Conservation (phyloP, 1,140 invertebrate genomes). For the Kradibia gibbosae region DNA sequence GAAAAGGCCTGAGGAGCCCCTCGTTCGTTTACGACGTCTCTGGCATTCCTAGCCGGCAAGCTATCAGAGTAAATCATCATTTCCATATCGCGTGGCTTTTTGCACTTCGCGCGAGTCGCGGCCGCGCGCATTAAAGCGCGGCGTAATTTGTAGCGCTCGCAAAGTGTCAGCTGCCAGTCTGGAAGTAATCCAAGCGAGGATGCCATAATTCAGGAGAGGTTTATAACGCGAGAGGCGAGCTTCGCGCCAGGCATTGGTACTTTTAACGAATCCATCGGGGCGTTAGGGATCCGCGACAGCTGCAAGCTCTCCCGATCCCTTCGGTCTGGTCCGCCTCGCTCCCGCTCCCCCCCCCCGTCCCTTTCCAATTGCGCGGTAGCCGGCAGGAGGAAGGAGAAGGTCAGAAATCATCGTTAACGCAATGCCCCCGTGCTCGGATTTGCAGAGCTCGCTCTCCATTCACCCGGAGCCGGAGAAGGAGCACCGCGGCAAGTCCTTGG, state of each 20-base stretch:
- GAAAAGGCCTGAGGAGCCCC: too few species aligned
- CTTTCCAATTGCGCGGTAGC: background rate
- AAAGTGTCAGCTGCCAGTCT: background rate
- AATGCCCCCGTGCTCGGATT: conserved; percentile 16
- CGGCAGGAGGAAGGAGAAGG: background rate
- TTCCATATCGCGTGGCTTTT: too few species aligned
- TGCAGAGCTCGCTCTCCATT: conserved; percentile 71
- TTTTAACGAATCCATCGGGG: background rate
- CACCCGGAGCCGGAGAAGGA: conserved; percentile 63
- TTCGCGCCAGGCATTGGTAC: background rate
- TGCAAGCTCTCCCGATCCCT: background rate
- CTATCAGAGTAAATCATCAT: too few species aligned
- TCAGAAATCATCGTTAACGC: background rate
- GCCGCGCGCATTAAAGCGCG: background rate
- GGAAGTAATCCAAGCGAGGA: background rate
- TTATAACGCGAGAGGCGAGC: background rate
- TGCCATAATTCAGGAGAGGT: background rate
- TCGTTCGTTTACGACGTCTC: too few species aligned
- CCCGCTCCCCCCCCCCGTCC: background rate
- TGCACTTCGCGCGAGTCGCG: too few species aligned
- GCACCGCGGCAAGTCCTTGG: conserved; percentile 29
- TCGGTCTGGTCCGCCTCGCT: background rate
- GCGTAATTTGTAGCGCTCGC: background rate
- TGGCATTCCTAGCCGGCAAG: too few species aligned
- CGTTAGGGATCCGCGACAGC: background rate